Conservation (phyloP, 2,888 invertebrate species). For the Coenonympha glycerion region DNA sequence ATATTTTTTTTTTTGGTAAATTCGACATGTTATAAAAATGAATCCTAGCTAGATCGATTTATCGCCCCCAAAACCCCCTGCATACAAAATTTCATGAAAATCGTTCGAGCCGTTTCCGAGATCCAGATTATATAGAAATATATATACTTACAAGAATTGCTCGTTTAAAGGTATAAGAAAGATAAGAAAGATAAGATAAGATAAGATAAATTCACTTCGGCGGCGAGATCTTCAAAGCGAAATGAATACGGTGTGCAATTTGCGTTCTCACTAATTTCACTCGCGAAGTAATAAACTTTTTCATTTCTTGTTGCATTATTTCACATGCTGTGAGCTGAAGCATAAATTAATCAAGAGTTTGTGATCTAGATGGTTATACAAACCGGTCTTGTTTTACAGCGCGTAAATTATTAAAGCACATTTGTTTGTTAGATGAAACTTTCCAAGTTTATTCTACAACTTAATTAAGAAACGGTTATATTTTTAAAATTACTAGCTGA, state of each 20-base stretch:
- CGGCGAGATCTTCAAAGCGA: neutral
- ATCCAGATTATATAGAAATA: too few species aligned
- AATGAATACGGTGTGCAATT: slow-evolving; percentile 15
- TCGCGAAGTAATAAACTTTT: slow-evolving; percentile 16
- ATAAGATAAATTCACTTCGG: too few species aligned
- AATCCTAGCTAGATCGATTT: too few species aligned
- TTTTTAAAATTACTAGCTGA: neutral
- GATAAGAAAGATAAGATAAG: too few species aligned
- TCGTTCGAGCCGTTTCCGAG: too few species aligned
- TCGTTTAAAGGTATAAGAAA: too few species aligned
- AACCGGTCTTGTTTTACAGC: slow-evolving; percentile 15
- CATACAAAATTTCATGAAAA: too few species aligned
- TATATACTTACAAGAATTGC: too few species aligned
- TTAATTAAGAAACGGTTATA: neutral
- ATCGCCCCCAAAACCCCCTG: too few species aligned
- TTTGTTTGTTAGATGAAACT: neutral
- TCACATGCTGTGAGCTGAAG: slow-evolving; percentile 7
- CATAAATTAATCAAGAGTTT: slow-evolving; percentile 20
- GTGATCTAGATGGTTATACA: slow-evolving; percentile 18
- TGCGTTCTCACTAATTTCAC: slow-evolving; percentile 21
- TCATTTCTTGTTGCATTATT: slow-evolving; percentile 20
- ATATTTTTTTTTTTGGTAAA: too few species aligned
- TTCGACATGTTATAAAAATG: too few species aligned
- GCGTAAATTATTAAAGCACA: slow-evolving; percentile 16
- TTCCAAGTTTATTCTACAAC: neutral